Evolutionary conservation across 2,888 invertebrate genomes (phyloP).

Genomic region (Tinea trinotella): DNA sequence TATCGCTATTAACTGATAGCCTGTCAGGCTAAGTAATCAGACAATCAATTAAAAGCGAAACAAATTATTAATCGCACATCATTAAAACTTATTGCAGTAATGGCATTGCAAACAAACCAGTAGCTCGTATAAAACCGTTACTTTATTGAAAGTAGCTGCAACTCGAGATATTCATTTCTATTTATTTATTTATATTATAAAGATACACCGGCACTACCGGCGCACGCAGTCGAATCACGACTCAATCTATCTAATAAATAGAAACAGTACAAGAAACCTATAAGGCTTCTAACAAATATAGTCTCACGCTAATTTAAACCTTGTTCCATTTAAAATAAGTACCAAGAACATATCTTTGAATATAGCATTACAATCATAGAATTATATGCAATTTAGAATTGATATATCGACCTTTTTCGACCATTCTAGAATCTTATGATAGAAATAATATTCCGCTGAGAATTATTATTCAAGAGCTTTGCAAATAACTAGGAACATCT

Average conservation of each 20-base stretch:
- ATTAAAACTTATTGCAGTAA: not conserved
- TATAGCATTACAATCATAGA: not conserved
- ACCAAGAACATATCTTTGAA: not conserved
- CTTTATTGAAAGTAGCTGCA: slow-evolving; percentile 28
- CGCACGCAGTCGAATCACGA: slow-evolving; percentile 50
- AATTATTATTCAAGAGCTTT: slow-evolving; percentile 10
- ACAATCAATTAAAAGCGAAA: too few relatives aligned
- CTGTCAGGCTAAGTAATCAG: too few relatives aligned
- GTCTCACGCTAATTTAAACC: not conserved
- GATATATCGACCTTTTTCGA: slow-evolving; percentile 10
- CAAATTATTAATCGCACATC: not conserved
- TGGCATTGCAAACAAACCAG: slow-evolving; percentile 7
- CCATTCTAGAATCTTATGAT: not conserved
- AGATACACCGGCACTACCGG: slow-evolving; percentile 42
- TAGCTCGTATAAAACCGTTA: slow-evolving; percentile 30
- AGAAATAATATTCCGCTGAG: not conserved
- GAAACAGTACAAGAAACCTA: slow-evolving; percentile 7
- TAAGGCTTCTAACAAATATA: not conserved
- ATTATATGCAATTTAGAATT: slow-evolving; percentile 7
- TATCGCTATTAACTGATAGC: too few relatives aligned
- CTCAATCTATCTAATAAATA: slow-evolving; percentile 43
- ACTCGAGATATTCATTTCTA: slow-evolving; percentile 37
- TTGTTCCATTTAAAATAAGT: not conserved
- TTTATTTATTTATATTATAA: slow-evolving; percentile 55
- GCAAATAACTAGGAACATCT: not conserved